Evolutionary conservation across 2,797 vertebrate species (phyloP).

Genomic region (Hafferia zeledoni): DNA sequence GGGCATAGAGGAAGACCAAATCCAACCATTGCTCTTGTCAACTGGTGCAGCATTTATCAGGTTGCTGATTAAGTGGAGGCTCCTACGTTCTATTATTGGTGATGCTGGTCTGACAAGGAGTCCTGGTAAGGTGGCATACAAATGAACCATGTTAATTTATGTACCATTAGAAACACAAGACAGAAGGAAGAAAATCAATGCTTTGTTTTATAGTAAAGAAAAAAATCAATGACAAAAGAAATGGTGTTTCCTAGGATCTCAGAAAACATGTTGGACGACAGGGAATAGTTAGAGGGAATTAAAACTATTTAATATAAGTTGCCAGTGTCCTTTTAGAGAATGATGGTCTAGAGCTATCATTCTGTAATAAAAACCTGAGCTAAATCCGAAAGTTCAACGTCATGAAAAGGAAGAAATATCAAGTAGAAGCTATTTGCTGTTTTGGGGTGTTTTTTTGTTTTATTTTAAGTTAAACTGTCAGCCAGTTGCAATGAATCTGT

Average conservation of each 20-base stretch:
- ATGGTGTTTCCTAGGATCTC: conserved; percentile 43
- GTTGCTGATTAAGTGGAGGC: conserved; percentile 31
- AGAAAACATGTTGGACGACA: neutral
- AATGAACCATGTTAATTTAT: conserved; percentile 54
- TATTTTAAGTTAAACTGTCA: neutral
- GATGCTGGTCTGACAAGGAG: conserved; percentile 47
- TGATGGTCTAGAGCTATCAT: neutral
- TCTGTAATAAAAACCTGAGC: neutral
- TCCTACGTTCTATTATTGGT: conserved; percentile 14
- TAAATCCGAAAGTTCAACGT: neutral
- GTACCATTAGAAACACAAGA: conserved; percentile 51
- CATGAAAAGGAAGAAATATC: neutral
- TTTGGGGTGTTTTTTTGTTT: neutral
- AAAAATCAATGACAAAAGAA: conserved; percentile 65
- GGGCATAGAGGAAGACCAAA: neutral
- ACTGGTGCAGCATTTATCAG: neutral
- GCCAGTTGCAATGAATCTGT: neutral
- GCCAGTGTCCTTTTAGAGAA: neutral
- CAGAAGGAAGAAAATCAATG: conserved; percentile 60
- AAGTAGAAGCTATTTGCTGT: neutral
- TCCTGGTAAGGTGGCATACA: conserved; percentile 53
- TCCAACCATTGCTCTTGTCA: conserved; percentile 2
- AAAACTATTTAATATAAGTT: conserved; percentile 52
- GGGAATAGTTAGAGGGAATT: conserved; percentile 51
- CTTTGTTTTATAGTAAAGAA: conserved; percentile 59